Evolutionary conservation across 2,113 vertebrate species (phyloP).

Genomic region (Lamprotornis superbus): DNA sequence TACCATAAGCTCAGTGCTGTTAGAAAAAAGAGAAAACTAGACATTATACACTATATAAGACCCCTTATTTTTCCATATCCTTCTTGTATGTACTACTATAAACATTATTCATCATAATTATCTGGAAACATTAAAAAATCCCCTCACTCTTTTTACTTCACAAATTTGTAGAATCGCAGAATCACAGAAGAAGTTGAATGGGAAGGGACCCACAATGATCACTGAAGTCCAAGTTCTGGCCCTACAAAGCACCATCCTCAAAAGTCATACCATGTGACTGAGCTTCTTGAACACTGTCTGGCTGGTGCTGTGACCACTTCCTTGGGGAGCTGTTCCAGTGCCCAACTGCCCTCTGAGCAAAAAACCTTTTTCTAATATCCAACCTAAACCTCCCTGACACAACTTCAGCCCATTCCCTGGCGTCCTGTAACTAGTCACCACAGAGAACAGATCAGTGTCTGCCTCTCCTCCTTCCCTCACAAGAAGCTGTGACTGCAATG

Average conservation of each 20-base stretch:
- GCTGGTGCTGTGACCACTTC: neutral
- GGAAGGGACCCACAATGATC: neutral
- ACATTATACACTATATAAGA: neutral
- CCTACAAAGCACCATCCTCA: neutral
- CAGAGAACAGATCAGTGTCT: neutral
- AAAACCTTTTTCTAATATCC: neutral
- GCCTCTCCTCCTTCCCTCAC: neutral
- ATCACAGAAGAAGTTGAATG: neutral
- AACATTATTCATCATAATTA: neutral
- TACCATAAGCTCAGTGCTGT: neutral
- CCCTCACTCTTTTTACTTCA: neutral
- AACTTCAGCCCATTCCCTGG: neutral
- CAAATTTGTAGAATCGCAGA: neutral
- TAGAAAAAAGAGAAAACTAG: neutral
- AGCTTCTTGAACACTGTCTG: neutral
- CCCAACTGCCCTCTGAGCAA: rapidly evolving
- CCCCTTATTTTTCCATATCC: neutral
- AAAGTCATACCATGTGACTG: neutral
- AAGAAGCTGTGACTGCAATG: neutral
- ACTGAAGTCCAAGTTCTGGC: neutral
- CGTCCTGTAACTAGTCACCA: no score
- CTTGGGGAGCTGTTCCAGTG: neutral
- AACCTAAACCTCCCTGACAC: neutral
- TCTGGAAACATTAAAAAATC: neutral
- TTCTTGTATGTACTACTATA: neutral